phyloP scores from a whole-genome alignment of 2,797 vertebrate species.

The Bradypodion ventrale region DNA sequence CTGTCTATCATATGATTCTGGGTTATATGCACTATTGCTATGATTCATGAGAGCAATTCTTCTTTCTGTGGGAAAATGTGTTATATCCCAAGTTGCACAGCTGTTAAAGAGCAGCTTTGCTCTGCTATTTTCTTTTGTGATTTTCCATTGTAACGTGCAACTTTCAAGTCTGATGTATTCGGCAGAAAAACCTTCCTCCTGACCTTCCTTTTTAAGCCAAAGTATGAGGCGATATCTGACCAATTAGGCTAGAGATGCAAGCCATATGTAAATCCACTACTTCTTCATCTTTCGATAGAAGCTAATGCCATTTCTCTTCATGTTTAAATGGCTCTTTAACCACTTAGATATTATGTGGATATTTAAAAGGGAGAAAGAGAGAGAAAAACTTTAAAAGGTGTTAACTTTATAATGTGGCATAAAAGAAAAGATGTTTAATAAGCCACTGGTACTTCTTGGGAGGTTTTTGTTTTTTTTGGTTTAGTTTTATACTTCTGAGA shows the following conservation, averaged over 20 bases:
- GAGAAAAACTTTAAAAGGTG: conserved; percentile 72
- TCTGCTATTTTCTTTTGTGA: not conserved
- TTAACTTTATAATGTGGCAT: conserved; percentile 74
- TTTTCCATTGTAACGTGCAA: conserved; percentile 30
- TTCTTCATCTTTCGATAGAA: conserved; percentile 59
- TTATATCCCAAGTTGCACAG: rapidly evolving
- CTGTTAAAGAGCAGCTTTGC: conserved; percentile 9
- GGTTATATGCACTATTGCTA: not conserved
- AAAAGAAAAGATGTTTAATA: conserved; percentile 76
- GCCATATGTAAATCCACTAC: conserved; percentile 54
- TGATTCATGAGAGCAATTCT: not conserved
- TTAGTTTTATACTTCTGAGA: conserved; percentile 77
- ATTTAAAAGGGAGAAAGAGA: conserved; percentile 62
- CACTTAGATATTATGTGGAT: conserved; percentile 65
- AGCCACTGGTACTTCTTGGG: conserved; percentile 77
- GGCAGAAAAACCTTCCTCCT: conserved; percentile 47
- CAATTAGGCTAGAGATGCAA: conserved; percentile 61
- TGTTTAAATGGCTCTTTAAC: conserved; percentile 74
- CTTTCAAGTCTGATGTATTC: conserved; percentile 51
- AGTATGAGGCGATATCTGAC: conserved; percentile 68
- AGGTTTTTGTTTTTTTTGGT: conserved; percentile 71
- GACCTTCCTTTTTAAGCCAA: conserved; percentile 52
- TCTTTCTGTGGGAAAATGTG: conserved; percentile 19
- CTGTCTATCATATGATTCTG: not conserved
- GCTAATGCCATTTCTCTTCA: conserved; percentile 62